Evolutionary conservation across 2,113 vertebrate genomes (phyloP), one percentile per base, ranked within the genome.

Genomic region (Paralichthys olivaceus): DNA sequence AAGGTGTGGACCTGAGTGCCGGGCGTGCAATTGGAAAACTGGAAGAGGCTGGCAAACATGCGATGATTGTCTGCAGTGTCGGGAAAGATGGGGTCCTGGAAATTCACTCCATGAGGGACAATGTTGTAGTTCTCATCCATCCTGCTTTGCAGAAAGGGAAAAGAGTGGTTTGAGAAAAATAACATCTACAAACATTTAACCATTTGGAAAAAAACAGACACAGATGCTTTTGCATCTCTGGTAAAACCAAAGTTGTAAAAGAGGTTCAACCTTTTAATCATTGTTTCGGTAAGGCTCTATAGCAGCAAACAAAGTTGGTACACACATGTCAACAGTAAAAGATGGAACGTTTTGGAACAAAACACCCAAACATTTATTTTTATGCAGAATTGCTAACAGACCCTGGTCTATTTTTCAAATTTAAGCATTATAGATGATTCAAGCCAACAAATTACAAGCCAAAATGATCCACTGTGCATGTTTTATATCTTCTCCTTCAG

Each of bases 81-180:
- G 0, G 93, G 87, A 71, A 96, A 96, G 66, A 96, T 95, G 70
- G 95, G 88, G 75, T 96, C 95, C 90, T 96, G 95, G 85, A 95
- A 95, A 86, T 96, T 96, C 32, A 96, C 94, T 62, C 95, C 95
- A 23, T 96, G 95, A 11, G 95, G 95, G 47, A 96, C 84, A 47
- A 96, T 94, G 34, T 93, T 95, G 85, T 96, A 95, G 89, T 95
- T 94, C 71, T 96, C 95, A 83, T 96, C 95, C 95, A 96, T 95
- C 87, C 95, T 96, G 78, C n/a, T 75, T 5, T 51, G 26, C 62
- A 88, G 26, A 47, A 55, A 80, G 34, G 19, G 28, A 56, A 0
- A 32, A 37, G 1, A 29, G 17, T 15, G 8, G 29, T 5, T 37
- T 77, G 29, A 40, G 9, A 32, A 32, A 14, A 29, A 20, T 8